Conservation (phyloP, 1,140 invertebrate species). For the Wasmannia auropunctata region DNA sequence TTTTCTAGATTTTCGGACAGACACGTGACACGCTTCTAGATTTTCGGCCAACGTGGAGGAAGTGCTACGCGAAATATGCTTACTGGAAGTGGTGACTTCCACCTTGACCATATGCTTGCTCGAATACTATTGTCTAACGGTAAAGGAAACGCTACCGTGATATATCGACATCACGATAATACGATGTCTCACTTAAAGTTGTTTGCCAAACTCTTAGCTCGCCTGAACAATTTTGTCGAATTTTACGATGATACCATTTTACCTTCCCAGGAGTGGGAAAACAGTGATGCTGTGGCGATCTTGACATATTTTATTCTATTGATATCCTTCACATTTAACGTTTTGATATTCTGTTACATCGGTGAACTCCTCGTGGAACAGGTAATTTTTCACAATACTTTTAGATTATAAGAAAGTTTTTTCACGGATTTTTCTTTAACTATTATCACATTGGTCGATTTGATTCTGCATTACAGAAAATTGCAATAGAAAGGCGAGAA, state of each 20-base stretch:
- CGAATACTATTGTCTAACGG: slow-evolving; percentile 66
- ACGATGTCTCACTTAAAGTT: background rate
- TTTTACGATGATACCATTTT: background rate
- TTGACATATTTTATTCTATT: slow-evolving; percentile 71
- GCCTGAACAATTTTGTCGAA: background rate
- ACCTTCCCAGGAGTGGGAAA: slow-evolving; percentile 71
- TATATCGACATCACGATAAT: background rate
- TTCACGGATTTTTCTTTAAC: background rate
- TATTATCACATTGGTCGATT: background rate
- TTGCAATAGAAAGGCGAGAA: background rate
- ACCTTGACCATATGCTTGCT: slow-evolving; percentile 64
- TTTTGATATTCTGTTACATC: slow-evolving; percentile 76
- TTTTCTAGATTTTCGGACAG: background rate
- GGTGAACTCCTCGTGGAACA: slow-evolving; percentile 73
- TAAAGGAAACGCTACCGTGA: slow-evolving; percentile 20
- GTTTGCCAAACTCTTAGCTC: background rate
- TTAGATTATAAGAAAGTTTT: background rate
- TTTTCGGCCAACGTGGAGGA: slow-evolving; percentile 44
- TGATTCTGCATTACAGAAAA: slow-evolving; percentile 10
- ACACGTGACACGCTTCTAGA: slow-evolving; percentile 53
- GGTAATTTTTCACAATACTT: slow-evolving; percentile 58
- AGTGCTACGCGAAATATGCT: slow-evolving; percentile 56
- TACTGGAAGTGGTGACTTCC: slow-evolving; percentile 50
- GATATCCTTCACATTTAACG: slow-evolving; percentile 73
- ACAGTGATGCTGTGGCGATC: slow-evolving; percentile 52